phyloP scores from a whole-genome alignment of 2,797 vertebrate species.

The Tamandua tetradactyla region DNA sequence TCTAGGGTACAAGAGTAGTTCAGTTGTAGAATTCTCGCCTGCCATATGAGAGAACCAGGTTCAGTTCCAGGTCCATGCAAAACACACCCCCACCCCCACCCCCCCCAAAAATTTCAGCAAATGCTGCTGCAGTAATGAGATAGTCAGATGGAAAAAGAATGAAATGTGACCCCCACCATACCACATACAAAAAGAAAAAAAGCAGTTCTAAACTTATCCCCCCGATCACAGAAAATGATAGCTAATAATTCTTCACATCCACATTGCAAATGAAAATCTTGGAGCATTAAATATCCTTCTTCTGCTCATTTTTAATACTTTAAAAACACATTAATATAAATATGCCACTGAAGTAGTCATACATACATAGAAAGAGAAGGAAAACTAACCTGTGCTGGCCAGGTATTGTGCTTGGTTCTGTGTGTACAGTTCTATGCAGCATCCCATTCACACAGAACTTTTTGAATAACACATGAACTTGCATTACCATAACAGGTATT shows the following conservation, averaged over 20 bases:
- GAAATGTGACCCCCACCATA: too few relatives aligned
- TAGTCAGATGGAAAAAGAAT: too few relatives aligned
- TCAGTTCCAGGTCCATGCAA: too few relatives aligned
- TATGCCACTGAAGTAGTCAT: background rate
- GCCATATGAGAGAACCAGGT: too few relatives aligned
- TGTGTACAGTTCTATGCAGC: background rate
- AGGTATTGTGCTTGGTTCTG: background rate
- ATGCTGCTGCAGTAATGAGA: too few relatives aligned
- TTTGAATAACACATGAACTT: background rate
- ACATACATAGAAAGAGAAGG: background rate
- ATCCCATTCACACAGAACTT: background rate
- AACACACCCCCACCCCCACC: too few relatives aligned
- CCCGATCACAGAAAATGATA: constrained; percentile 24
- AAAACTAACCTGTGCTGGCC: background rate
- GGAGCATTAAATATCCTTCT: background rate
- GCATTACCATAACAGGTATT: background rate
- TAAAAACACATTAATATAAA: background rate
- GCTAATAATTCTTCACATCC: constrained; percentile 3
- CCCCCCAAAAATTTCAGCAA: too few relatives aligned
- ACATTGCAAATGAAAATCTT: background rate
- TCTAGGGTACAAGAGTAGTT: too few relatives aligned
- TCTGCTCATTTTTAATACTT: constrained; percentile 24
- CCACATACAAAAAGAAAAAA: too few relatives aligned
- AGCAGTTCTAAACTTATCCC: background rate
- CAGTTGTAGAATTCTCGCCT: too few relatives aligned